phyloP scores from a whole-genome alignment of 2,113 vertebrate genomes.

The Sapayoa aenigma region DNA sequence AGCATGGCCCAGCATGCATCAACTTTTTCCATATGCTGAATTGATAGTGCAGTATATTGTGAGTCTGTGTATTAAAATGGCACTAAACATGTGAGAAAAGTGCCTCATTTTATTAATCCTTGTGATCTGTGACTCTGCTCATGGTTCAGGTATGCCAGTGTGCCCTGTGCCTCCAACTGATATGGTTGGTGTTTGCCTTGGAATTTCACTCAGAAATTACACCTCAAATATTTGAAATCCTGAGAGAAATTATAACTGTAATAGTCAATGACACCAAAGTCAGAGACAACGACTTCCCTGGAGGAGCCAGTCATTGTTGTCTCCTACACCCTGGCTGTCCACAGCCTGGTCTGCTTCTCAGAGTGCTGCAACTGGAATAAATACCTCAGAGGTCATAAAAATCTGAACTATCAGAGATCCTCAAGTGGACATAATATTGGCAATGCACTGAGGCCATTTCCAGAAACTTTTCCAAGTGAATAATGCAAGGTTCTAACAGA shows the following conservation, averaged over 20 bases:
- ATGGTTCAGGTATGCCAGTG: neutral
- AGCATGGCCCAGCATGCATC: neutral
- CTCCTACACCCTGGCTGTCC: neutral
- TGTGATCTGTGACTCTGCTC: neutral
- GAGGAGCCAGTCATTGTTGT: slow-evolving; percentile 24
- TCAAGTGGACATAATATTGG: slow-evolving; percentile 5
- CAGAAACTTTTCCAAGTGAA: slow-evolving; percentile 68
- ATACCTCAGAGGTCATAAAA: neutral
- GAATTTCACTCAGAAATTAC: slow-evolving; percentile 46
- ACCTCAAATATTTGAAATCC: slow-evolving; percentile 15
- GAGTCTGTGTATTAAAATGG: neutral
- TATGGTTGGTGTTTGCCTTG: slow-evolving; percentile 44
- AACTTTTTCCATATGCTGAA: neutral
- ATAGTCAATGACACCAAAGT: neutral
- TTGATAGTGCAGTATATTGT: neutral
- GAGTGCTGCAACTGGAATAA: slow-evolving; percentile 23
- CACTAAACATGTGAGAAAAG: neutral
- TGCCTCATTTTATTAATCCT: neutral
- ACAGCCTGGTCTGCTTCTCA: slow-evolving; percentile 53
- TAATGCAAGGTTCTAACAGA: neutral
- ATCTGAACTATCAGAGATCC: slow-evolving; percentile 14
- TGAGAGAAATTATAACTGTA: slow-evolving; percentile 23
- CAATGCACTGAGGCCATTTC: slow-evolving; percentile 50
- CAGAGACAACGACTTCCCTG: slow-evolving; percentile 37
- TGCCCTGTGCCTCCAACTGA: slow-evolving; percentile 57